Base-by-base conservation (phyloP, 30 jellyfish, hydroid and myxozoan genomes). In the Haliclystus octoradiatus region DNA sequence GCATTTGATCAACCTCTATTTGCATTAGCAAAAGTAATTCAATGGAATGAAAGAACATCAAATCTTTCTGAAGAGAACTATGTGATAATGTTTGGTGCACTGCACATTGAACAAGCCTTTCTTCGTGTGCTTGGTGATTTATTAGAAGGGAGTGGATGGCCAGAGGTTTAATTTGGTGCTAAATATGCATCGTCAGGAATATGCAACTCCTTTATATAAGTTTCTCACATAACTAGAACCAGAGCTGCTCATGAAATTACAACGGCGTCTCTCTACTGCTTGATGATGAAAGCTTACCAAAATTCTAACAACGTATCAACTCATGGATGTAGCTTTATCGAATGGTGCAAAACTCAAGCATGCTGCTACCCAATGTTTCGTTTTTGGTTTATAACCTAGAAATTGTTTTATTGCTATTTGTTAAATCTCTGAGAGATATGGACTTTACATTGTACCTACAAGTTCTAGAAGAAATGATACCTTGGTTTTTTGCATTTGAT, bases 41-140 rank as follows among this genome's bases (percentile, higher is more conserved):
- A 73, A 47, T 73, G 84, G 76, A 62, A n/a, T n/a, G n/a, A n/a
- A n/a, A n/a, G n/a, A n/a, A n/a, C n/a, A n/a, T n/a, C n/a, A n/a
- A n/a, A n/a, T n/a, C n/a, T n/a, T n/a, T n/a, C n/a, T n/a, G n/a
- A n/a, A n/a, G n/a, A n/a, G n/a, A n/a, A n/a, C n/a, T n/a, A n/a
- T n/a, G n/a, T n/a, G n/a, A n/a, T 70, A 75, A 81, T 81, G 94
- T 40, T 80, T 69, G 94, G 94, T n/a, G 57, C 83, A 1, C 31
- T 80, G 34, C 94, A 79, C 51, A 79, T 79, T 0, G 80, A 79
- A 66, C 26, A 46, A 74, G 85, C 78, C 0, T 70, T 77, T 31
- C 9, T 78, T 15, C 49, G 28, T 35, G 69, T 78, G 24, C 69
- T 78, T 27, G 92, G 92, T 0, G 79, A 69, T 63, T 78, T 84